Evolutionary conservation across 30 jellyfish, hydroid and myxozoan genomes (phyloP).

Genomic region (Pseudorhiza aurosa): DNA sequence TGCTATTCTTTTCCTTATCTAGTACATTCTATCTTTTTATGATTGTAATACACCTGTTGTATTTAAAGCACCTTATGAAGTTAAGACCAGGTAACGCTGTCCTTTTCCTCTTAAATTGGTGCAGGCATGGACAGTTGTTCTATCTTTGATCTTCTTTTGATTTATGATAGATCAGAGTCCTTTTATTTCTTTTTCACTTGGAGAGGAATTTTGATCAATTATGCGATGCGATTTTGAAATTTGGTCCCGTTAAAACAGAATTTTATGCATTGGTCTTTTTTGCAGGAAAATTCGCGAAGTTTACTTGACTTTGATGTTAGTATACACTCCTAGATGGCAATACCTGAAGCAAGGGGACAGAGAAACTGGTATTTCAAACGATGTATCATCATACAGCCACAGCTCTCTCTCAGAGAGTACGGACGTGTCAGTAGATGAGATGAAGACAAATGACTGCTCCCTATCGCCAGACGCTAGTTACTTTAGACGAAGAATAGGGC

Average conservation of each 20-base stretch:
- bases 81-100: too few species aligned
- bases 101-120: too few species aligned
- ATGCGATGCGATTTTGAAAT: not conserved
- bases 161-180: too few species aligned
- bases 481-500: too few species aligned
- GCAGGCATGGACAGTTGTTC: too few species aligned
- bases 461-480: not conserved
- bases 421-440: not conserved
- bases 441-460: not conserved
- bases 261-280: too few species aligned
- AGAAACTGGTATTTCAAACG: not conserved
- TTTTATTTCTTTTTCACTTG: not conserved
- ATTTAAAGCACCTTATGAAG: too few species aligned
- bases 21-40: too few species aligned
- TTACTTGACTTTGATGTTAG: conserved; percentile 16
- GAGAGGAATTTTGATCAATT: not conserved
- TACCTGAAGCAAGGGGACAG: not conserved
- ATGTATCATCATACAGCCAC: not conserved
- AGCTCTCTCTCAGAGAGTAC: not conserved
- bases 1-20: too few species aligned
- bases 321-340: conserved; percentile 28
- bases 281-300: conserved; percentile 47
- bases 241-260: not conserved
- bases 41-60: too few species aligned
- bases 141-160: too few species aligned